A percentile compares a stretch with the other conserved stretches of the same genome.
Evolutionary conservation across 2,113 vertebrate genomes (phyloP).

Genomic region (Phoxinus phoxinus): DNA sequence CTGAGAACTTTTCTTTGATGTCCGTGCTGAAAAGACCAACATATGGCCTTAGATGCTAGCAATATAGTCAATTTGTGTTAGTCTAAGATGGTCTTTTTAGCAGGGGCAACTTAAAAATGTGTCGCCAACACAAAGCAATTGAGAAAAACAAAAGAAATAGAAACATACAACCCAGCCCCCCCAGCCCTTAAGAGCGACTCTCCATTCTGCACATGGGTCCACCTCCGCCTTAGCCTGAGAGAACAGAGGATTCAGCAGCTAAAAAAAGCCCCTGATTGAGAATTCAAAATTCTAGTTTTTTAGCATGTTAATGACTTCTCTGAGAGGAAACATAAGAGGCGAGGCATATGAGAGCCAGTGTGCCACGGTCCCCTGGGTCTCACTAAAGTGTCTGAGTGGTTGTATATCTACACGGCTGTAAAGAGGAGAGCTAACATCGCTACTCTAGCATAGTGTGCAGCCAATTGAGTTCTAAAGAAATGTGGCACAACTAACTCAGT

Average conservation of each 20-base stretch:
- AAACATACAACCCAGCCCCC: constrained; percentile 8
- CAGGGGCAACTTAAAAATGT: not conserved
- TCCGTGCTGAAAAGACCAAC: not conserved
- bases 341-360: constrained; percentile 38
- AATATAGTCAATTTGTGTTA: not conserved
- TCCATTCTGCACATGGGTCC: constrained; percentile 12
- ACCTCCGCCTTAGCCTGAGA: not conserved
- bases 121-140: not conserved
- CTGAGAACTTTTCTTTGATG: not conserved
- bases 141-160: constrained; percentile 14
- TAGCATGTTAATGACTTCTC: constrained; percentile 56
- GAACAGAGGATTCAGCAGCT: constrained; percentile 35
- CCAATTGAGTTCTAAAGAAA: constrained; percentile 34
- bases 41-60: not conserved
- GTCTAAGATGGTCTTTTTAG: not conserved
- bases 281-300: constrained; percentile 48
- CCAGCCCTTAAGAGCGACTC: not conserved
- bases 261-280: constrained; percentile 38
- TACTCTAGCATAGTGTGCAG: constrained; percentile 5
- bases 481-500: constrained; percentile 9
- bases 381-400: constrained; percentile 45
- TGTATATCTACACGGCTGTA: constrained; percentile 46
- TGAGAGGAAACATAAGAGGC: constrained; percentile 31
- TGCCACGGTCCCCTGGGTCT: constrained; percentile 40
- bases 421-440: constrained; percentile 28